These are phyloP conservation scores for Hirudinaria manillensis DNA, from an alignment of 2,888 invertebrate genomes.

Conservation along the genomic window DNA sequence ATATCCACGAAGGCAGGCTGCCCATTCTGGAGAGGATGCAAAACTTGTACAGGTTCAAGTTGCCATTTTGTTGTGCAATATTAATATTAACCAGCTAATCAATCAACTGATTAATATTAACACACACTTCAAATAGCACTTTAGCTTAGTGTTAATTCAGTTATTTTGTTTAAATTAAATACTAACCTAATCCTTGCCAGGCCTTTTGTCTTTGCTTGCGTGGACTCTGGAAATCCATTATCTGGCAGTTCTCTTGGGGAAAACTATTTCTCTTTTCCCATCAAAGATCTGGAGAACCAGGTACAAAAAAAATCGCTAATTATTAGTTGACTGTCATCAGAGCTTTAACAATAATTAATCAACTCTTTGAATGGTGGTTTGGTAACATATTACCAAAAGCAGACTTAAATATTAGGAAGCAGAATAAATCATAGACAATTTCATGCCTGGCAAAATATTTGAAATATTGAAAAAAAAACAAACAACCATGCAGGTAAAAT, in stretches of 20 bases:
- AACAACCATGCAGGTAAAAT: background rate
- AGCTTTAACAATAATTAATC: background rate
- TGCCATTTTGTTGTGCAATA: background rate
- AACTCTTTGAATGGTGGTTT: background rate
- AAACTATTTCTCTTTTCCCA: conserved; percentile 18
- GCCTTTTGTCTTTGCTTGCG: conserved; percentile 18
- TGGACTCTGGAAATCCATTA: conserved; percentile 15
- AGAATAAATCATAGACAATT: no score
- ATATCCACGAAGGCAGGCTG: background rate
- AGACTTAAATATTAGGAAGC: no score
- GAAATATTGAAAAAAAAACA: background rate
- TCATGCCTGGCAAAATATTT: no score
- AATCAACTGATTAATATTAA: background rate
- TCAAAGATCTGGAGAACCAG: conserved; percentile 22
- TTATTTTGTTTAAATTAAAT: background rate
- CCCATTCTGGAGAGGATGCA: conserved; percentile 4
- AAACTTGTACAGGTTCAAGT: conserved; percentile 22
- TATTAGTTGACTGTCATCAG: background rate
- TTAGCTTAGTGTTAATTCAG: background rate
- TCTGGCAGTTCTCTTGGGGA: conserved; percentile 18
- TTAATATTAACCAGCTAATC: no score
- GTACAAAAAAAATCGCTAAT: background rate
- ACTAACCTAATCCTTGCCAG: background rate
- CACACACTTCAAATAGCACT: background rate
- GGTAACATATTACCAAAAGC: background rate